A percentile compares a stretch with the other conserved stretches of the same genome.
Evolutionary conservation across 2,113 vertebrate species (phyloP).

Genomic region (Hipposideros armiger): DNA sequence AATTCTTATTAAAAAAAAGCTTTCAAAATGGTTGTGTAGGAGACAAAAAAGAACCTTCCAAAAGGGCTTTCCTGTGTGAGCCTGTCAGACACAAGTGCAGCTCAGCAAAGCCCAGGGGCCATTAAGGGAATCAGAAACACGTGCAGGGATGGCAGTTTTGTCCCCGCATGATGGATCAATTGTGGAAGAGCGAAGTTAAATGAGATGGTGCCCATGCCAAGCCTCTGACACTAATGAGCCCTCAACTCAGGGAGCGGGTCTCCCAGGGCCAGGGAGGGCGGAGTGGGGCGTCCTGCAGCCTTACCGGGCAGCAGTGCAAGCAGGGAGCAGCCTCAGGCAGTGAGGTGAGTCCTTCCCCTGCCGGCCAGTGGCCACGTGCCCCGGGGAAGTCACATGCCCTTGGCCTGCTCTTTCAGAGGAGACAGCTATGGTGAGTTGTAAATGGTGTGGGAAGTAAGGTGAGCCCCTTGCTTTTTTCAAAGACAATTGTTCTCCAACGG

Average conservation of each 20-base stretch:
- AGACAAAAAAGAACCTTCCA: neutral
- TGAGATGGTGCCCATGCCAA: neutral
- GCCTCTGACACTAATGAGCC: slow-evolving; percentile 58
- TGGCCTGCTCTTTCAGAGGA: neutral
- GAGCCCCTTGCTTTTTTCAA: neutral
- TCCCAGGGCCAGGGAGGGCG: neutral
- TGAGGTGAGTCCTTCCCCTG: too few relatives aligned
- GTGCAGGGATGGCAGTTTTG: neutral
- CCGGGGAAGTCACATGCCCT: neutral
- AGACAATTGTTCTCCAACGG: neutral
- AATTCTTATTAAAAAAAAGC: neutral
- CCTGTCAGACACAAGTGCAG: neutral
- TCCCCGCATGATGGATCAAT: neutral
- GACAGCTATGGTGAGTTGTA: fast-evolving
- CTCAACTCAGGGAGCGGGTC: neutral
- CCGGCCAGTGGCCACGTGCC: neutral
- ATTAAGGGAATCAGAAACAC: slow-evolving; percentile 71
- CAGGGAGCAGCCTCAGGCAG: neutral
- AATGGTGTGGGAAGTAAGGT: neutral
- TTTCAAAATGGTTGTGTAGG: neutral
- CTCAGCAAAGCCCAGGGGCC: neutral
- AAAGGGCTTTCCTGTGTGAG: neutral
- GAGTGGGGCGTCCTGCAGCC: neutral
- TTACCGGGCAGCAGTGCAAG: too few relatives aligned
- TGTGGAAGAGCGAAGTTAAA: neutral